Base-by-base conservation (phyloP, 1,140 invertebrate genomes). In the Drosophila tani region DNA sequence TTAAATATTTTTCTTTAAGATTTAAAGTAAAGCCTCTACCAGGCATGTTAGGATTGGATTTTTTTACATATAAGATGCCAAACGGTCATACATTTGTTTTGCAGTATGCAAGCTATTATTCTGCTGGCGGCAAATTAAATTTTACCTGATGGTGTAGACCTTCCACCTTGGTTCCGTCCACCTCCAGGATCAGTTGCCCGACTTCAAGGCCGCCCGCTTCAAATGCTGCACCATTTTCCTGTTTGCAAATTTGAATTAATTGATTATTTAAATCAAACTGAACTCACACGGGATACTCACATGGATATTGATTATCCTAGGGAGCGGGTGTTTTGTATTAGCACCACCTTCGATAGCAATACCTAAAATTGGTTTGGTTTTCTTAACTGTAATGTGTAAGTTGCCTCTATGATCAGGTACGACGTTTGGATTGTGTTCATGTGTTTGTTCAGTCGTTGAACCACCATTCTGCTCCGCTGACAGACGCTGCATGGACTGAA, bases 331-430 rank as follows among this genome's bases (percentile, higher is more conserved):
- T 91, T 97, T 96, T 49, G 98, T 99, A 93, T 99, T 98, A 74
- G 97, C 96, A 55, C 98, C 98, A 67, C 98, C 98, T 94, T 99
- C 98, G 82, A 99, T 99, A 55, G 98, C 98, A 82, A 99, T 98
- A 69, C 98, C 98, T 76, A 99, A 95, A 86, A 98, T 97, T 46
- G 98, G 97, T 94, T 98, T 98, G 19, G 96, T 97, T 93, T 99
- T 99, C 93, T 96, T 97, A 74, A 98, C 96, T 68, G 96, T 97
- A 84, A 97, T 96, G 87, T 96, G 94, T 81, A 97, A 95, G 93
- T 97, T 97, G 68, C 97, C 97, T 93, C 97, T 96, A 92, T 97
- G 95, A 93, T 97, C 97, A 75, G 96, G 95, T 84, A 96, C 95
- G 71, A 97, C 96, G 85, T 95, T 93, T 75, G 95, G 95, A 58